Evolutionary conservation across 2,113 vertebrate genomes (phyloP).

Genomic region (Pomatorhinus ruficollis): DNA sequence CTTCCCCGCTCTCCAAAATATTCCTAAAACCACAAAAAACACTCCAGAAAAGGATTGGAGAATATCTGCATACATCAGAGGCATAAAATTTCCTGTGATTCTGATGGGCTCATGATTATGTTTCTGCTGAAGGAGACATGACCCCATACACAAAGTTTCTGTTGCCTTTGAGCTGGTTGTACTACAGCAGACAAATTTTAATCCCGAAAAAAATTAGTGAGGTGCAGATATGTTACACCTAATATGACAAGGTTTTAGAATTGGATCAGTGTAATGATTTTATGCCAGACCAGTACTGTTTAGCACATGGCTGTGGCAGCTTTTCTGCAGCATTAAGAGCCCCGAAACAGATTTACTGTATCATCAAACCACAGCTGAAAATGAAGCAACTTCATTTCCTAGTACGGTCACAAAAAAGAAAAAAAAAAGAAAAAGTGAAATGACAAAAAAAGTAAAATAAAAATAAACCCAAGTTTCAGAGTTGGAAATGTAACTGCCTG

Average conservation of each 20-base stretch:
- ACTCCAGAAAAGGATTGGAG: neutral
- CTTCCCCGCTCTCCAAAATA: neutral
- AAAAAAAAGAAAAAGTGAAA: neutral
- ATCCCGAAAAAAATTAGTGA: neutral
- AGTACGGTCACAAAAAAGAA: neutral
- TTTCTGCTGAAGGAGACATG: neutral
- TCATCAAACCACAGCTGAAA: neutral
- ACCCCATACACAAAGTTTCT: neutral
- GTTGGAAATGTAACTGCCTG: neutral
- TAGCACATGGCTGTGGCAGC: neutral
- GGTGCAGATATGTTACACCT: neutral
- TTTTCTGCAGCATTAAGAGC: neutral
- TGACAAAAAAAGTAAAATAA: neutral
- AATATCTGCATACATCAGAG: accelerated
- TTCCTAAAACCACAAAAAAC: accelerated
- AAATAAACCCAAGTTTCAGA: neutral
- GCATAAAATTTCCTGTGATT: neutral
- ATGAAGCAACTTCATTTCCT: neutral
- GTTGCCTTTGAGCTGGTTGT: neutral
- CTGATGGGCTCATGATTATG: neutral
- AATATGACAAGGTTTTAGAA: neutral
- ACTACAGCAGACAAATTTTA: neutral
- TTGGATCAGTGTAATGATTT: neutral
- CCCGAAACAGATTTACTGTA: neutral
- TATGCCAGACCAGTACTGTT: neutral